These are phyloP conservation scores for Catharus fuscescens DNA, from an alignment of 2,113 vertebrate species.

Conservation along the genomic window DNA sequence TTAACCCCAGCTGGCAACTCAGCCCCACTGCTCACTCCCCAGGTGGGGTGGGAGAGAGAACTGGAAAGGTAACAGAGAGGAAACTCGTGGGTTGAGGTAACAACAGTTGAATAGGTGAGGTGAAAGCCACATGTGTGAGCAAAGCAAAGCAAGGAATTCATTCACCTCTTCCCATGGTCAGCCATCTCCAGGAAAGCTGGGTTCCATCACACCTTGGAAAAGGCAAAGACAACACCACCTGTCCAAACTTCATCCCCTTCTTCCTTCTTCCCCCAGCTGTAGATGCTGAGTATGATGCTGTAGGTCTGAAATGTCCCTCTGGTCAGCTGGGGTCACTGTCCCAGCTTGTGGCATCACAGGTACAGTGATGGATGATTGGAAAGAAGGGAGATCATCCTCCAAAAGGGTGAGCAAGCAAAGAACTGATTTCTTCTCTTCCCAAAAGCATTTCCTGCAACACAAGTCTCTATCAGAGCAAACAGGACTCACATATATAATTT, in stretches of 20 bases:
- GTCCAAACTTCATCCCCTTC: background rate
- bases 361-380: background rate
- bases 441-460: background rate
- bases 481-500: background rate
- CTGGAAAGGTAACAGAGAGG: background rate
- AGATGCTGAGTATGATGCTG: background rate
- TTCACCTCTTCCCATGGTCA: background rate
- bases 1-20: background rate
- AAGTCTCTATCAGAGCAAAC: background rate
- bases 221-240: background rate
- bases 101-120: background rate
- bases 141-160: background rate
- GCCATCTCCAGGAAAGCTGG: background rate
- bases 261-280: background rate
- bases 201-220: background rate
- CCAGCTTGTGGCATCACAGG: background rate
- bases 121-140: background rate
- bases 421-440: background rate
- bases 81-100: background rate
- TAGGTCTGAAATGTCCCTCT: background rate
- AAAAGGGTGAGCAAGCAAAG: background rate
- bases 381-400: background rate
- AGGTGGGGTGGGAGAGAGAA: background rate
- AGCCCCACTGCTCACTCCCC: fast-evolving
- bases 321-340: background rate